Evolutionary conservation across 2,888 invertebrate species (phyloP).

Genomic region (Notodonta dromedarius): DNA sequence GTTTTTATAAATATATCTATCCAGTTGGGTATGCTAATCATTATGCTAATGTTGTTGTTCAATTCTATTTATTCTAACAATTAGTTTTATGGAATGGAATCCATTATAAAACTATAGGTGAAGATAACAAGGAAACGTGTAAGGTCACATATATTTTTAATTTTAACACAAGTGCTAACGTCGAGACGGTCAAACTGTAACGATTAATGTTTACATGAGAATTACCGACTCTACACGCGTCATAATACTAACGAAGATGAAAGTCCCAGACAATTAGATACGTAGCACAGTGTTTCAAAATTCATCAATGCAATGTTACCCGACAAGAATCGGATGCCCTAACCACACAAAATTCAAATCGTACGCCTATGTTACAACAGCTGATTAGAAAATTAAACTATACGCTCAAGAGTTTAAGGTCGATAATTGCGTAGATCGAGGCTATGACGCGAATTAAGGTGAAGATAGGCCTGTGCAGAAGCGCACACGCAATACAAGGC

Average conservation of each 20-base stretch:
- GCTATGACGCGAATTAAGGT: conserved; percentile 29
- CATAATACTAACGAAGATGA: conserved; percentile 37
- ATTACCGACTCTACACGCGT: conserved; percentile 27
- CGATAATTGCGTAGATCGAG: conserved; percentile 34
- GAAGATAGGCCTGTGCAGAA: conserved; percentile 50
- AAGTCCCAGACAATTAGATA: conserved; percentile 40
- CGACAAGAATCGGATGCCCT: conserved; percentile 28
- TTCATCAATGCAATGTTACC: conserved; percentile 39
- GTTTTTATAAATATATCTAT: too few species aligned
- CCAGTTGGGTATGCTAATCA: background rate
- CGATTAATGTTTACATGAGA: conserved; percentile 32
- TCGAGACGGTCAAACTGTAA: conserved; percentile 7
- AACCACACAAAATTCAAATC: conserved; percentile 45
- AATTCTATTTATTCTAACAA: background rate
- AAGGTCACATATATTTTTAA: conserved; percentile 19
- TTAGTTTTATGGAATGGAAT: background rate
- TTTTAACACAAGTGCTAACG: conserved; percentile 8
- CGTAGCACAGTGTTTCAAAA: conserved; percentile 34
- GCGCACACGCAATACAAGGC: conserved; percentile 49
- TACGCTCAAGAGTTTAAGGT: conserved; percentile 39
- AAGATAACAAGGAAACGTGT: conserved; percentile 3
- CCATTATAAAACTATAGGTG: background rate
- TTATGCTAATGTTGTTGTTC: background rate
- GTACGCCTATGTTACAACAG: conserved; percentile 23
- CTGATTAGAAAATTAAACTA: conserved; percentile 22